A percentile compares a stretch with the other conserved stretches of the same genome.
These are phyloP conservation scores for Gasteruption jaculator DNA, from an alignment of 2,888 invertebrate genomes.

Conservation along the genomic window DNA sequence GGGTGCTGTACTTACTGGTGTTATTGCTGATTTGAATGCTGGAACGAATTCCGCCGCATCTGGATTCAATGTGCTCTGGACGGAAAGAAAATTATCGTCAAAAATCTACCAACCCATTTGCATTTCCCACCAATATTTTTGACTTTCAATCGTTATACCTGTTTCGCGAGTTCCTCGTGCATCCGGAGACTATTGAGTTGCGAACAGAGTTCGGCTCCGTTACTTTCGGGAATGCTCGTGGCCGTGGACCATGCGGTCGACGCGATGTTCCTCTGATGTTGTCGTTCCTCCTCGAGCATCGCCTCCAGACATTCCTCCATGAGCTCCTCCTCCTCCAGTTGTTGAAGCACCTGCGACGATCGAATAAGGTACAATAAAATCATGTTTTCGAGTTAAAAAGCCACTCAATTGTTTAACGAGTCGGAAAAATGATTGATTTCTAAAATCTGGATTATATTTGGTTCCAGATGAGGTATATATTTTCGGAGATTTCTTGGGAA, in stretches of 20 bases:
- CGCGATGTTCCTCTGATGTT: constrained; percentile 45
- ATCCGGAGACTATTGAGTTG: constrained; percentile 43
- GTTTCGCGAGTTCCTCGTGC: constrained; percentile 47
- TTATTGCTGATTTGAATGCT: constrained; percentile 36
- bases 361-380: constrained; percentile 8
- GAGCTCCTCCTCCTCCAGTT: constrained; percentile 79
- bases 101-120: neutral
- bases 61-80: constrained; percentile 75
- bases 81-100: constrained; percentile 30
- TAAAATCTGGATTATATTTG: constrained; percentile 8
- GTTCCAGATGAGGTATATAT: neutral
- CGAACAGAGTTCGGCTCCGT: constrained; percentile 44
- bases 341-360: constrained; percentile 68
- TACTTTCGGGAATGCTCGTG: constrained; percentile 38
- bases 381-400: no score
- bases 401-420: no score
- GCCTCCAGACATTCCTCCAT: constrained; percentile 86
- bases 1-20: constrained; percentile 35
- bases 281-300: constrained; percentile 70
- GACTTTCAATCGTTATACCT: constrained; percentile 31
- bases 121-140: neutral
- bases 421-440: constrained; percentile 9
- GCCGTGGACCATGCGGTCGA: constrained; percentile 46
- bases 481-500: no score
- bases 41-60: constrained; percentile 84